Base-by-base conservation (phyloP, 2,888 invertebrate genomes). In the Celastrina argiolus region DNA sequence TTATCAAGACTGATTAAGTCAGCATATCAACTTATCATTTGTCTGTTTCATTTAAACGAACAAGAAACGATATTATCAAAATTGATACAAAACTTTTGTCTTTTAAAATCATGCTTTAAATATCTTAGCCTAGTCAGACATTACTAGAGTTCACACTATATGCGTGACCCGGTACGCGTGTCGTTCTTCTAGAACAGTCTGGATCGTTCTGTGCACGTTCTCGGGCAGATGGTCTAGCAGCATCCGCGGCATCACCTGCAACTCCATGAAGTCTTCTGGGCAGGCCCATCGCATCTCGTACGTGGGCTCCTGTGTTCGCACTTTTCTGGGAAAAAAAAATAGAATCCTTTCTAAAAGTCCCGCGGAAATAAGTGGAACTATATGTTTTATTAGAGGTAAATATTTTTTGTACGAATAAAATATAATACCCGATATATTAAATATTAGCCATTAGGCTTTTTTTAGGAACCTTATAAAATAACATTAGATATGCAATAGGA, bases 191-290 rank as follows among this genome's bases (percentile, higher is more conserved):
- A 95, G 79, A 63, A 95, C 90, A 0, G 93, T 94, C 64, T 93
- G 92, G 64, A 97, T 85, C 26, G 96, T 95, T 72, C 93, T 90
- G 74, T 94, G 92, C 18, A 97, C 94, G 79, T 94, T 95, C 79
- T 96, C 95, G 0, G 97, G 97, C 63, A 97, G 87, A 81, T 98
- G 97, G 83, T 98, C 97, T 1, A 96, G 90, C 4, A 97, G 80
- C 96, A 97, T 97, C 63, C 95, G 92, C 6, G 96, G 96, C 94
- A 96, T 96, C 65, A 97, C 95, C 74, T 95, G 92, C 65, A 97
- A 88, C 78, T 96, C 95, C 89, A 94, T 93, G 83, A 97, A 97
- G 80, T 96, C 95, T 78, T 96, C 96, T 0, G 96, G 92, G 66
- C 93, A 92, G 2, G 95, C 95, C 97, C 97, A 97, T 56, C 95